Evolutionary conservation across 2,797 vertebrate genomes (phyloP).

Genomic region (Anomalospiza imberbis): DNA sequence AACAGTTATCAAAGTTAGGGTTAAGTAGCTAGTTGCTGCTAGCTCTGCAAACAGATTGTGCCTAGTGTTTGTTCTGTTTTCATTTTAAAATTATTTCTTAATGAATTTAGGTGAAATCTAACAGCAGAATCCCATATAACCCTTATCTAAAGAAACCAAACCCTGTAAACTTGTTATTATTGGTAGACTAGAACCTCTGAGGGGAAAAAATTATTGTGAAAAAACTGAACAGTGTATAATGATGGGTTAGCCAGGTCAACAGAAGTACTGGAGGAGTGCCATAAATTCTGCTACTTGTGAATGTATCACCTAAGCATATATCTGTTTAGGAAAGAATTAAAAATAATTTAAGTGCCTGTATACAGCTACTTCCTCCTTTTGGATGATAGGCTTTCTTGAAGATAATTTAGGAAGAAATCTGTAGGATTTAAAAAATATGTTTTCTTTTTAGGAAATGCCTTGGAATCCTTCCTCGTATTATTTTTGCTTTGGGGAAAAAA

Average conservation of each 20-base stretch:
- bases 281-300: not conserved
- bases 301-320: not conserved
- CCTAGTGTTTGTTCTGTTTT: not conserved
- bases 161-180: not conserved
- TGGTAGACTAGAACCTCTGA: not conserved
- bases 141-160: not conserved
- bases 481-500: not conserved
- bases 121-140: not conserved
- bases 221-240: not conserved
- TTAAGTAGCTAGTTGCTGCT: not conserved
- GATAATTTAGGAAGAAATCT: not conserved
- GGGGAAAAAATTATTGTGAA: not conserved
- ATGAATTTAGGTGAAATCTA: not conserved
- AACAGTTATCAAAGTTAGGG: not conserved
- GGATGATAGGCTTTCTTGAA: not conserved
- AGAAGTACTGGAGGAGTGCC: not conserved
- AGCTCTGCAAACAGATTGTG: not conserved
- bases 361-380: not conserved
- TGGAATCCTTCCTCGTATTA: not conserved
- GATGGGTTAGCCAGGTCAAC: not conserved
- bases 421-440: not conserved
- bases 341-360: not conserved
- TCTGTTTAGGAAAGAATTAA: not conserved
- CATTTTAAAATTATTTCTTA: not conserved
- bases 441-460: not conserved